These are phyloP conservation scores for Orientallactaga sibirica DNA, from an alignment of 2,797 vertebrate species.

Conservation along the genomic window DNA sequence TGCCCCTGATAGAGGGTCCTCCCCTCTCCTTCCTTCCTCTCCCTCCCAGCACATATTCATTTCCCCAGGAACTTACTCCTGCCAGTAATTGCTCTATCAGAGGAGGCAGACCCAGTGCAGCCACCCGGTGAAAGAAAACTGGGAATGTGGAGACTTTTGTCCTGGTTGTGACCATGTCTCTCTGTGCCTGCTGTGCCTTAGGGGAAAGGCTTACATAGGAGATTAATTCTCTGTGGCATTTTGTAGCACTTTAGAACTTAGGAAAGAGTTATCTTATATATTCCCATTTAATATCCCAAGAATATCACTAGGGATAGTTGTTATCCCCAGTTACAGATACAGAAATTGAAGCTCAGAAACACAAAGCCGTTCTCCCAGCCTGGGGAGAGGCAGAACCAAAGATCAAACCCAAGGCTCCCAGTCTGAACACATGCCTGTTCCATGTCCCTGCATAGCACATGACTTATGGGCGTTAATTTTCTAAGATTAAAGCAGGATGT, in stretches of 20 bases:
- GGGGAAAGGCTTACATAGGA: not conserved
- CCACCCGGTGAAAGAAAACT: not conserved
- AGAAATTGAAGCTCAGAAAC: slow-evolving; percentile 35
- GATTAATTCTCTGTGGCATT: not conserved
- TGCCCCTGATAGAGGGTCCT: not conserved
- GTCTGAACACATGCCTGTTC: not conserved
- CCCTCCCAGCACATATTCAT: not conserved
- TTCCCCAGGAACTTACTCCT: slow-evolving; percentile 17
- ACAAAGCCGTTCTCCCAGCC: not conserved
- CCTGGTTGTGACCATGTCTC: not conserved
- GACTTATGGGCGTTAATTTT: not conserved
- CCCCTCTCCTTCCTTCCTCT: not conserved
- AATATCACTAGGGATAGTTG: not conserved
- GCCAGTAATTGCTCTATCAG: slow-evolving; percentile 10
- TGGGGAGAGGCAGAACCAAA: not conserved
- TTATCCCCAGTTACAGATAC: not conserved
- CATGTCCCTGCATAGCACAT: not conserved
- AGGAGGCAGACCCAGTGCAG: slow-evolving; percentile 7
- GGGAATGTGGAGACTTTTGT: not conserved
- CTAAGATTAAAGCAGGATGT: not conserved
- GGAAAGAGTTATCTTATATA: not conserved
- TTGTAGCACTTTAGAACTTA: not conserved
- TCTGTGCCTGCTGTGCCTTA: not conserved
- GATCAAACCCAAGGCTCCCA: not conserved
- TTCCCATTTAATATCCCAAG: not conserved